phyloP scores from a whole-genome alignment of 2,888 invertebrate genomes.

The Sabellastarte sp. region DNA sequence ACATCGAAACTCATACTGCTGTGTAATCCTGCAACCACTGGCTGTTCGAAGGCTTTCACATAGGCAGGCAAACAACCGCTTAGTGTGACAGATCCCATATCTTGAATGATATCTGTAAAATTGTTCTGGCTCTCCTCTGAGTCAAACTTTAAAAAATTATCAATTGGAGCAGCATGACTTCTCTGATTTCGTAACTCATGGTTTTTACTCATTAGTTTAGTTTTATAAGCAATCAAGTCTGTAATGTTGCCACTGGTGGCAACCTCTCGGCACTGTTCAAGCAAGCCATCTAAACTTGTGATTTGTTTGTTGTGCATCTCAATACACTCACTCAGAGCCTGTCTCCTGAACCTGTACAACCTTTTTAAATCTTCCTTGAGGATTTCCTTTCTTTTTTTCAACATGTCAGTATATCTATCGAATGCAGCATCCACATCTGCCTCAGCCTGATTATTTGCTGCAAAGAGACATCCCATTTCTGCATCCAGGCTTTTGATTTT shows the following conservation, averaged over 20 bases:
- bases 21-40: slow-evolving; percentile 18
- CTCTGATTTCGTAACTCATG: slow-evolving; percentile 6
- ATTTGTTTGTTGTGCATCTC: not conserved
- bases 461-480: slow-evolving; percentile 2
- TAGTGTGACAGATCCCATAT: slow-evolving; percentile 13
- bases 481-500: not conserved
- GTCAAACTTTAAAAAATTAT: slow-evolving; percentile 18
- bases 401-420: not conserved
- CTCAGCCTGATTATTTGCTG: not conserved
- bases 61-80: slow-evolving; percentile 14
- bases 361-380: slow-evolving; percentile 1
- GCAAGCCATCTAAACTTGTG: slow-evolving; percentile 2
- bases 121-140: slow-evolving; percentile 12
- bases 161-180: not conserved
- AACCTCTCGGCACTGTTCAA: slow-evolving; percentile 23
- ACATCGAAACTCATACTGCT: slow-evolving; percentile 16
- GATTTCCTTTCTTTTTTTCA: not conserved
- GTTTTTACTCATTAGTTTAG: slow-evolving; percentile 18
- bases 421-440: not conserved
- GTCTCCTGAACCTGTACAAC: not conserved
- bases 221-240: slow-evolving; percentile 22
- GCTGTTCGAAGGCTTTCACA: slow-evolving; percentile 10
- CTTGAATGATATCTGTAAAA: slow-evolving; percentile 7
- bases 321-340: not conserved
- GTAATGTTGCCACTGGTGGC: slow-evolving; percentile 15